phyloP scores from a whole-genome alignment of 2,888 invertebrate genomes.

The Deilephila elpenor region DNA sequence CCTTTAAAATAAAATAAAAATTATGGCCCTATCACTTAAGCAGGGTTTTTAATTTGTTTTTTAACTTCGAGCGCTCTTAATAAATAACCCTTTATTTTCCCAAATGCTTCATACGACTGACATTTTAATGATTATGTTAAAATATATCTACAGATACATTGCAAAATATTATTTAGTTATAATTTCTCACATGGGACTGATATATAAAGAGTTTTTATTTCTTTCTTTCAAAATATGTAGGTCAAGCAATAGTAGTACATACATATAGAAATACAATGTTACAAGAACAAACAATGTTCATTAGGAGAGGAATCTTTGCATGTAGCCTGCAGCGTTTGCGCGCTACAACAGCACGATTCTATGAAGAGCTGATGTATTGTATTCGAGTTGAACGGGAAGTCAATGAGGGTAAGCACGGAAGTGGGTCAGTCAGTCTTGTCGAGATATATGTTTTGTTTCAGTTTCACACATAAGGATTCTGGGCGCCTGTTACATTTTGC shows the following conservation, averaged over 20 bases:
- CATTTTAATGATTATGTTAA: too few species aligned
- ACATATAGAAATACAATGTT: neutral
- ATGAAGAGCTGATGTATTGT: conserved; percentile 32
- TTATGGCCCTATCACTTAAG: too few species aligned
- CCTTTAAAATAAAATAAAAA: too few species aligned
- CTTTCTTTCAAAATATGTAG: too few species aligned
- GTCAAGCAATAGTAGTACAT: neutral
- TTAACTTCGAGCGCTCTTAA: too few species aligned
- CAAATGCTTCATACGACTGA: too few species aligned
- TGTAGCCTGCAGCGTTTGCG: neutral
- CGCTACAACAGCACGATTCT: neutral
- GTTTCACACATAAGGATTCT: conserved; percentile 8
- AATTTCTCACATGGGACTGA: too few species aligned
- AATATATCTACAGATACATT: too few species aligned
- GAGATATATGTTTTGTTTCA: conserved; percentile 26
- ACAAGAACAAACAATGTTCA: neutral
- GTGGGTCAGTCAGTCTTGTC: conserved; percentile 39
- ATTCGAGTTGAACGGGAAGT: conserved; percentile 38
- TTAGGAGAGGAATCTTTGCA: neutral
- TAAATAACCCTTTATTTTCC: too few species aligned
- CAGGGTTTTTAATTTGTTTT: too few species aligned
- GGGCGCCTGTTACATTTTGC: conserved; percentile 8
- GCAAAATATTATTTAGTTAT: too few species aligned
- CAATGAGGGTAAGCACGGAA: conserved; percentile 44
- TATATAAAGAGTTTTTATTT: too few species aligned